Evolutionary conservation across 2,113 vertebrate genomes (phyloP).

Genomic region (Ptychochromis oligacanthus): DNA sequence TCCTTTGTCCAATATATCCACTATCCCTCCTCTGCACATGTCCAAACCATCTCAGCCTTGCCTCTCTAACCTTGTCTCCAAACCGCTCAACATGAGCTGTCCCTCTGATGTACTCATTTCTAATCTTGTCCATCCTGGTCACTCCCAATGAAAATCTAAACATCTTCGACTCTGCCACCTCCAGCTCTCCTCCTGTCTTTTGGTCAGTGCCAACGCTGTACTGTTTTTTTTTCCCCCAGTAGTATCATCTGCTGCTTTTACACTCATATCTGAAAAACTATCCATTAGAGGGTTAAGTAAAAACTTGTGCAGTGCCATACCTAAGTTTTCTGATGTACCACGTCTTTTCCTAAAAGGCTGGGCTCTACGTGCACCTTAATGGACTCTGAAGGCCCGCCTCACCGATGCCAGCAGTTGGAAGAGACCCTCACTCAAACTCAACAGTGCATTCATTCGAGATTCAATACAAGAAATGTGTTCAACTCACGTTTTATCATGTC

Average conservation of each 20-base stretch:
- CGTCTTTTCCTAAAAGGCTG: neutral
- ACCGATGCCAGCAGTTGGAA: too few species aligned
- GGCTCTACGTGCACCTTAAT: too few species aligned
- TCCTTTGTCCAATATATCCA: too few species aligned
- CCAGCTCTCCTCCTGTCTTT: too few species aligned
- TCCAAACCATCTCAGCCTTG: too few species aligned
- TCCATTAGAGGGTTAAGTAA: neutral
- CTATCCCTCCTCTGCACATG: too few species aligned
- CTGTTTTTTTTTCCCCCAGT: neutral
- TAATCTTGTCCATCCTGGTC: neutral
- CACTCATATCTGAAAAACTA: neutral
- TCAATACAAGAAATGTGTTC: neutral
- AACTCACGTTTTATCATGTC: conserved; percentile 64
- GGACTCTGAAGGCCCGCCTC: neutral
- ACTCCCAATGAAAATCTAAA: neutral
- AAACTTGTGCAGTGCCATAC: neutral
- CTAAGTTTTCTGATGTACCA: too few species aligned
- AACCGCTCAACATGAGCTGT: neutral
- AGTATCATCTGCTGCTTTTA: neutral
- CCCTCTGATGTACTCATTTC: neutral
- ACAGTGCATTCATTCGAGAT: neutral
- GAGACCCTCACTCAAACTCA: too few species aligned
- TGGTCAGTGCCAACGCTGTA: neutral
- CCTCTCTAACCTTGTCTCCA: neutral
- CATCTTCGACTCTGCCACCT: neutral